Conservation (phyloP, 2,888 invertebrate genomes). For the Seira ritae region DNA sequence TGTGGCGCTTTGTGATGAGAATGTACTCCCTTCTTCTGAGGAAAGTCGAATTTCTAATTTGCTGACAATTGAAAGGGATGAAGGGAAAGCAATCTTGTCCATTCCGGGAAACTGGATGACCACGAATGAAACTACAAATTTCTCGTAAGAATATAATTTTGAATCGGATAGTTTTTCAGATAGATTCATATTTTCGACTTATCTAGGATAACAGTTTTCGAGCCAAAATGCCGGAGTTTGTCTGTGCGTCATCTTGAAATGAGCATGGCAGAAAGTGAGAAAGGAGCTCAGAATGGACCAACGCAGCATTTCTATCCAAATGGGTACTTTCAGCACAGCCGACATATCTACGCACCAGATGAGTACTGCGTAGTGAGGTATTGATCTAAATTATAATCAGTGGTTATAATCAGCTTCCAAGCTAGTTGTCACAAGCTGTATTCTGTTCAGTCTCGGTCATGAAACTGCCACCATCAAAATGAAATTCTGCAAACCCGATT, state of each 20-base stretch:
- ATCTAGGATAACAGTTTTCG: neutral
- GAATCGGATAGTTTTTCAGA: conserved; percentile 6
- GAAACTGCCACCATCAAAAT: conserved; percentile 21
- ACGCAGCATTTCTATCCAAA: conserved; percentile 45
- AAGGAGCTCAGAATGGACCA: neutral
- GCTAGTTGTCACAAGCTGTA: too few species aligned
- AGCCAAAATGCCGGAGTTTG: conserved; percentile 27
- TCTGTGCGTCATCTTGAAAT: neutral
- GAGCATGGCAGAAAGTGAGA: neutral
- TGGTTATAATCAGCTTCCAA: too few species aligned
- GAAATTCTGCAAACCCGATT: conserved; percentile 41
- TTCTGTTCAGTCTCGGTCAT: too few species aligned
- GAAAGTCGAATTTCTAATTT: neutral
- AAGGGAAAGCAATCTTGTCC: neutral
- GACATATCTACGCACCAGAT: conserved; percentile 57
- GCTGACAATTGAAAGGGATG: too few species aligned
- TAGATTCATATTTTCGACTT: neutral
- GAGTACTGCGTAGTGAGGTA: conserved; percentile 58
- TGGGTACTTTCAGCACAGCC: conserved; percentile 53
- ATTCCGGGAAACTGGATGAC: conserved; percentile 33
- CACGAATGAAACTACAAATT: conserved; percentile 22
- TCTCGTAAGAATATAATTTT: conserved; percentile 32
- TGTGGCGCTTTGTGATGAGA: conserved; percentile 34
- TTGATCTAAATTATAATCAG: too few species aligned
- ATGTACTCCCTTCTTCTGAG: conserved; percentile 1